Base-by-base conservation (phyloP, 2,113 vertebrate species). In the Cephalopterus ornatus region DNA sequence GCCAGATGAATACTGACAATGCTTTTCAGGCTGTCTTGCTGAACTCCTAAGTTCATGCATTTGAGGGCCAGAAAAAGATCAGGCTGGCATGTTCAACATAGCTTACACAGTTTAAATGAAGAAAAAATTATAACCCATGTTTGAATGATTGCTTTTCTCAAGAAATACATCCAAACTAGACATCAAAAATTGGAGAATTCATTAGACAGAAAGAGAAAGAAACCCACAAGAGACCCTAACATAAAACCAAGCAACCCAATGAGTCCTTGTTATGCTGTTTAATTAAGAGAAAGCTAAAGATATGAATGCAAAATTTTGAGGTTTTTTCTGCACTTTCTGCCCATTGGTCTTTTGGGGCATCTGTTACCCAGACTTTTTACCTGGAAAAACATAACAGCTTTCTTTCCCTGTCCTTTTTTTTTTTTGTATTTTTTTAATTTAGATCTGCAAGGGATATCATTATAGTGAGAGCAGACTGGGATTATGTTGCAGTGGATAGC, bases 201-300 rank as follows among this genome's bases (percentile, higher is more conserved):
- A 52, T 68, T 68, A 56, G 53, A 58, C 79, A 33, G 4, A 27
- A 59, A 41, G 27, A 41, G 11, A 33, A 19, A 46, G 21, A 26
- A 1, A 0, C 22, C 8, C 14, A 28, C 26, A 24, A 30, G 8
- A 4, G 16, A 5, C 5, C 9, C 12, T 12, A 26, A 21, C 11
- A 20, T 28, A 63, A 46, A 59, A 10, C 12, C 22, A 50, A 53
- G 3, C 7, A 65, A 47, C 4, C 2, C 35, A 61, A 39, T 1
- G 2, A 74, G 4, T 8, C 6, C 41, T 7, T 41, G 6, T 33
- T 52, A 30, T 20, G 26, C 15, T 55, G 12, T 37, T 76, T 61
- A 75, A n/a, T 39, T 78, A 72, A 66, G 23, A 5, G 6, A 50
- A 6, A 67, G 9, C 6, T 44, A 59, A 81, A 82, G 52, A 26